Evolutionary conservation across 2,888 invertebrate species (phyloP), one percentile per base, ranked within the genome.

Genomic region (Tenthredo scrophulariae): DNA sequence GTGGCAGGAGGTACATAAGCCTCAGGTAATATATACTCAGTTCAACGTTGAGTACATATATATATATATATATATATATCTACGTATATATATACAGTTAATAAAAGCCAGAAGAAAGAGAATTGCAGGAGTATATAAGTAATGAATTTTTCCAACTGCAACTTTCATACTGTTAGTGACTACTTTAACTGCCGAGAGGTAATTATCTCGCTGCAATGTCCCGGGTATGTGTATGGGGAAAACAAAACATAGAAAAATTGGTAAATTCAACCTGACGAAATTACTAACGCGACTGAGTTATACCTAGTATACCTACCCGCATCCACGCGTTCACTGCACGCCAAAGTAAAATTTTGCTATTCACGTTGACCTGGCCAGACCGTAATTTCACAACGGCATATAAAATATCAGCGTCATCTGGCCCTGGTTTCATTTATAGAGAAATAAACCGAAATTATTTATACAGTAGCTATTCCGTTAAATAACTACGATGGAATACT

Each of bases 1-100:
- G 83, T 67, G 83, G 65, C 70, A 83, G 37, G 50, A 67, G 67
- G 46, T 67, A 65, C 83, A 83, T 83, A 70, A 70, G 83, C 83
- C 67, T 83, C 83, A 70, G 83, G 67, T 83, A 83, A 46, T 83
- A 83, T 83, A 83, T 26, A 83, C 83, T 70, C 50, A 62, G 80
- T 80, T 80, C 22, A 62, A 80, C 58, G 58, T 80, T 50, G 62
- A 80, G 80, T 62, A 80, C 58, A 80, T 33, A 40, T 22, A 80
- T 43, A 80, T 62, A n/a, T 6, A 10, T 80, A 54, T 22, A 18
- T 74, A 18, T 74, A 18, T 43, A 40, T 58, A 7, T 65, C 0
- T 43, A 22, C 10, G 3, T 29, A 18, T 7, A 4, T 67, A 40
- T 50, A 65, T 46, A 15, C 10, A 67, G 37, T 46, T 46, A 83